Base-by-base conservation (phyloP, 2,113 vertebrate genomes). In the human region DNA sequence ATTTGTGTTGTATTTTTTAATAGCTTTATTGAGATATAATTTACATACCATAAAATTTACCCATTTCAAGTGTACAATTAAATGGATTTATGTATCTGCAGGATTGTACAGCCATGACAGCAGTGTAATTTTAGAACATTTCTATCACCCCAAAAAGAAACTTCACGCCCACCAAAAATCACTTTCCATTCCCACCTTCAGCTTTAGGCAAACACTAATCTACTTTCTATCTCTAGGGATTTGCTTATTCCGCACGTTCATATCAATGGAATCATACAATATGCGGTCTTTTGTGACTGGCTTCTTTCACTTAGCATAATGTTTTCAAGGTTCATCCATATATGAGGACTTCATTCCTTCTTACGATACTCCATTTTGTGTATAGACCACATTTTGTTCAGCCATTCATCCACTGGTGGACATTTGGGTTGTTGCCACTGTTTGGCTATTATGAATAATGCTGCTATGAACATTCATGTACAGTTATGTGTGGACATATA, bases 101-200 rank as follows among this genome's bases (percentile, higher is more conserved):
- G n/a, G 96, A 94, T 48, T 68, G 61, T 68, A 80, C 25, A 66
- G 86, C 73, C 75, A 97, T 89, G 43, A 86, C 35, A 86, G 66
- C 64, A 84, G 82, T 73, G 61, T 97, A 96, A 94, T 93, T 97
- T 80, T 75, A 92, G 61, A 89, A 76, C 68, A 90, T 38, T 92
- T 97, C 89, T n/a, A 81, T 95, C 90, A 78, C 66, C 66, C 70
- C 72, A 8, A 59, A 93, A 94, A 97, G 70, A 89, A 95, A 86
- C 73, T 38, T 94, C 68, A 75, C 27, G 55, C 18, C 87, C 61
- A 79, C 94, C 48, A 96, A 73, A 30, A 88, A 32, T 68, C 66
- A 57, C 27, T 95, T 40, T 88, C 79, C 45, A 81, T 64, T 83
- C 43, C 40, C 75, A 96, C 30, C 50, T 55, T 57, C 68, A 97